These are phyloP conservation scores for Ornithorhynchus anatinus DNA, from an alignment of 2,113 vertebrate species.

Conservation along the genomic window DNA sequence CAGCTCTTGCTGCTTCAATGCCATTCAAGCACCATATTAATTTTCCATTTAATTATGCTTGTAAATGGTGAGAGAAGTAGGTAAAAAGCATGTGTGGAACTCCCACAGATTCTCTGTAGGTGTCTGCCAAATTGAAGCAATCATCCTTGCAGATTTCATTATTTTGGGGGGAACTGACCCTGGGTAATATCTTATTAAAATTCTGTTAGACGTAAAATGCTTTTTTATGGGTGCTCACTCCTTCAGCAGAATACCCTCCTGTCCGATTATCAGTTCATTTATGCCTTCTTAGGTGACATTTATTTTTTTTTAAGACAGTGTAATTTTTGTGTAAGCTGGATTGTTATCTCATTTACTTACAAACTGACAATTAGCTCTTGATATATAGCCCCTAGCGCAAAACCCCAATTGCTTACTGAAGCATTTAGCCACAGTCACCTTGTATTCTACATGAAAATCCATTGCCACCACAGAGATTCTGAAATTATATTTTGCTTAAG, in stretches of 20 bases:
- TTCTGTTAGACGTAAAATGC: constrained; percentile 28
- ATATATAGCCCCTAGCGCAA: constrained; percentile 32
- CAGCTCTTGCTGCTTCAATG: not conserved
- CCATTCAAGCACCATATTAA: constrained; percentile 30
- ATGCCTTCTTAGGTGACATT: constrained; percentile 47
- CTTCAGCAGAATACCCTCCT: constrained; percentile 38
- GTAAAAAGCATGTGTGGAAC: not conserved
- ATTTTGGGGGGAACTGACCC: constrained; percentile 19
- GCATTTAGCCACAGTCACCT: constrained; percentile 30
- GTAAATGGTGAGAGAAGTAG: constrained; percentile 33
- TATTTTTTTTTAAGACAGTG: constrained; percentile 50
- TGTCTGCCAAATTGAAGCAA: not conserved
- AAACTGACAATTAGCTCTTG: constrained; percentile 62
- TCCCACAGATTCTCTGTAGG: not conserved
- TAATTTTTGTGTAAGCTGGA: constrained; percentile 62
- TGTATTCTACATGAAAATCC: constrained; percentile 26
- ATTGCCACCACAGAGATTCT: constrained; percentile 1
- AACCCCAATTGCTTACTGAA: constrained; percentile 35
- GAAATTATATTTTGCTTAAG: constrained; percentile 1
- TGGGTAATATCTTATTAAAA: constrained; percentile 59
- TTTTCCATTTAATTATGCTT: constrained; percentile 43
- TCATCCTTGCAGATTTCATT: constrained; percentile 26
- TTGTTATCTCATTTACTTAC: constrained; percentile 58
- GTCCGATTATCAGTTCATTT: constrained; percentile 63
- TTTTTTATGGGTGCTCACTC: constrained; percentile 50